Evolutionary conservation across 2,888 invertebrate genomes (phyloP), one percentile per base, ranked within the genome.

Genomic region (Plebejus anna): DNA sequence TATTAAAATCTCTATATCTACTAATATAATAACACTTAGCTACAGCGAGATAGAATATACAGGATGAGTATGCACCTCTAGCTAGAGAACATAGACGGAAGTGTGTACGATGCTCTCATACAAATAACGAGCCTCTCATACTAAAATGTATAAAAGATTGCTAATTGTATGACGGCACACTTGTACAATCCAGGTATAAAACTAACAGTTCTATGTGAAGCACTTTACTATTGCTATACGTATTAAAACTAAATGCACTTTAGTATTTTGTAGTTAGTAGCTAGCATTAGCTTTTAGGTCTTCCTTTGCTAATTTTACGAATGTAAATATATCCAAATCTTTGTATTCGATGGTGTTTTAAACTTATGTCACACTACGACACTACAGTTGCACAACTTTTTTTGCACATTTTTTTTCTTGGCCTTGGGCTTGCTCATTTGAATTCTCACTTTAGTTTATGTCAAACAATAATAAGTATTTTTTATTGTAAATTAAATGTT

Each of bases 201-300:
- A 32, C 73, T 55, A 55, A 55, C 55, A 13, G 55, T 32, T 55
- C 22, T 51, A 73, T 51, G 73, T 73, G 47, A 32, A 73, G 73
- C 73, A 73, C 73, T 73, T 73, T 55, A 16, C 73, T 73, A 73
- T 73, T 73, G 73, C 73, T 55, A 73, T 73, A 16, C 51, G 73
- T 55, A 55, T 73, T 73, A 28, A 9, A 73, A 73, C 32, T 72
- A 72, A 72, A 72, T 47, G 22, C 73, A 32, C 42, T 73, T 73
- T 16, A 11, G 28, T 9, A 32, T 9, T 28, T 55, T 47, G 28
- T 73, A 73, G 13, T 47, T 51, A 55, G 6, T 71, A 55, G 55
- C 55, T 42, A 55, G 55, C 55, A 22, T 72, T 72, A 42, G 72
- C 47, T 51, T 47, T 61, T 28, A 22, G 22, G 61, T 61, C 9